phyloP scores from a whole-genome alignment of 2,797 vertebrate species.

The Pempheris klunzingeri region DNA sequence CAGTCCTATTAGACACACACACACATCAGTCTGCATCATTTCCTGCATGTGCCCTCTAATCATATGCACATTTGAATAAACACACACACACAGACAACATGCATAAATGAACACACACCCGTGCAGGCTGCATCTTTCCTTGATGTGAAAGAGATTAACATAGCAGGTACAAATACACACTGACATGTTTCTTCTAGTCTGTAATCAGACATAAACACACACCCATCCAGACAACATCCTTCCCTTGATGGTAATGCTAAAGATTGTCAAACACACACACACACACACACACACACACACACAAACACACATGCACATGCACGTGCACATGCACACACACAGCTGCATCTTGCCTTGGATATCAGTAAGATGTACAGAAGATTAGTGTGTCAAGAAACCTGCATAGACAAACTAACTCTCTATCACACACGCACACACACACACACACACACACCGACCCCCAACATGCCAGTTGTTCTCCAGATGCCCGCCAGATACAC shows the following conservation, averaged over 20 bases:
- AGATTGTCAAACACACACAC: slow-evolving; percentile 11
- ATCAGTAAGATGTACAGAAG: background rate
- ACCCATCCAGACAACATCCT: slow-evolving; percentile 20
- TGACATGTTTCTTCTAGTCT: slow-evolving; percentile 34
- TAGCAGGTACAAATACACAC: slow-evolving; percentile 32
- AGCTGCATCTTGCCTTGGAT: background rate
- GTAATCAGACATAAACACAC: slow-evolving; percentile 49
- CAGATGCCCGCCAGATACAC: slow-evolving; percentile 67
- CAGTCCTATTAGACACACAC: slow-evolving; percentile 2
- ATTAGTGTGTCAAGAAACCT: slow-evolving; percentile 3
- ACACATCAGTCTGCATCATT: slow-evolving; percentile 39
- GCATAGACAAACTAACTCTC: too few species aligned
- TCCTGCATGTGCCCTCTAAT: slow-evolving; percentile 59
- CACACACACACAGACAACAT: slow-evolving; percentile 18
- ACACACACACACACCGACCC: background rate
- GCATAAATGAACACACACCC: slow-evolving; percentile 33
- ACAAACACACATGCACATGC: slow-evolving; percentile 4
- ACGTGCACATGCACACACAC: too few species aligned
- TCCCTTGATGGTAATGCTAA: slow-evolving; percentile 30
- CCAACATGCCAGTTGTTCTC: slow-evolving; percentile 65
- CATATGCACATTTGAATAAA: slow-evolving; percentile 32
- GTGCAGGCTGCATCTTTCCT: slow-evolving; percentile 32
- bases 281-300: slow-evolving; percentile 12
- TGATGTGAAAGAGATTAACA: slow-evolving; percentile 54
- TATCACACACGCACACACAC: slow-evolving; percentile 1